Evolutionary conservation across 92 coral and sea anemone species (phyloP), one percentile per base, ranked within the genome.

Genomic region (Paramuricea clavata): DNA sequence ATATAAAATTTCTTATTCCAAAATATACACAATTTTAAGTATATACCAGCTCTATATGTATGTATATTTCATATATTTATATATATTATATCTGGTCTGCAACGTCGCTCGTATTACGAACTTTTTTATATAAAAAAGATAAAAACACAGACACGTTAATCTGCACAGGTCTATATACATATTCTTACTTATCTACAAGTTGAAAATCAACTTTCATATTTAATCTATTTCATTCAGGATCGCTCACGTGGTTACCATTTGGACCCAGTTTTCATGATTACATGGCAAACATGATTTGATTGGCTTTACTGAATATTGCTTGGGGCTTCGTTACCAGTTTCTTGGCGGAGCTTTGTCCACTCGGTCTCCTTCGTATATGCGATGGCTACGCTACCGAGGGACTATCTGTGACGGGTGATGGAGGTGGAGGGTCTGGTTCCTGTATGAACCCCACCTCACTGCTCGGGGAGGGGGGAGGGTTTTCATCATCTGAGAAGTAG

Each of bases 341-440:
- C 50, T 19, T 19, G 57, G 32, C 52, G 78, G 22, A 35, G 4
- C 31, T 4, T 36, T 49, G 32, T 72, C 78, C 0, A 72, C 30
- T n/a, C 21, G 13, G 27, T 72, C 27, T 69, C 23, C 43, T 41
- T 72, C 30, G 13, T 52, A 30, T 13, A 54, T 19, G 0, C 17
- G 3, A 54, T 0, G 26, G 47, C 57, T 60, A 79, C 57, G 84
- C 93, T 86, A 97, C 83, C 22, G 99, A 97, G 74, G 99, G 99
- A 2, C 98, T 93, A 82, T 97, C 99, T 60, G 99, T 97, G 67
- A 97, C 99, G 11, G 99, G 99, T 34, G 99, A 97, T 27, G 99
- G 99, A 28, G 99, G 99, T 15, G 99, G 99, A 69, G 99, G 99
- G 73, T 93, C 93, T 11, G 98, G 99, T 56, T 94, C 94, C 23